phyloP scores from a whole-genome alignment of 2,888 invertebrate genomes.

The Latrodectus hesperus region DNA sequence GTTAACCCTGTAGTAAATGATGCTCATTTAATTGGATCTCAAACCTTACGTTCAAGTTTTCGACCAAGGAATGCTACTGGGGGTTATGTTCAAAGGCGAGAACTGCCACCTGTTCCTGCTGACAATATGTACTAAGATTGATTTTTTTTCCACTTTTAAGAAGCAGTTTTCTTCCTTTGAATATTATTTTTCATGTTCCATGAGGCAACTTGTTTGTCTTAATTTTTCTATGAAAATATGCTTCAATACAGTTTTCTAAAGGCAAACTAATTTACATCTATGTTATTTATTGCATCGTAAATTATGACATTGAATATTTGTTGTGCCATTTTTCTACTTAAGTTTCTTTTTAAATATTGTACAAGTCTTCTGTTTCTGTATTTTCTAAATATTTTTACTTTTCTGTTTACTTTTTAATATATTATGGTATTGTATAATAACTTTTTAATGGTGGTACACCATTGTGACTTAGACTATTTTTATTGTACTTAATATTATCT shows the following conservation, averaged over 20 bases:
- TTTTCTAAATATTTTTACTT: too few relatives aligned
- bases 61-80: constrained; percentile 51
- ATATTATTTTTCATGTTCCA: not conserved
- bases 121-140: constrained; percentile 35
- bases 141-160: not conserved
- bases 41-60: constrained; percentile 62
- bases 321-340: too few relatives aligned
- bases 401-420: too few relatives aligned
- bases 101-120: constrained; percentile 61
- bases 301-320: too few relatives aligned
- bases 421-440: too few relatives aligned
- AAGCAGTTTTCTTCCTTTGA: not conserved
- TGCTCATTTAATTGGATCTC: constrained; percentile 21
- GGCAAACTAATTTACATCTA: too few relatives aligned
- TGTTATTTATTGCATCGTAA: too few relatives aligned
- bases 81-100: constrained; percentile 53
- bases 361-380: too few relatives aligned
- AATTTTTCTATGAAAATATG: not conserved
- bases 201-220: not conserved
- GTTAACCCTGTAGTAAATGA: constrained; percentile 57
- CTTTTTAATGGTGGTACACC: not conserved
- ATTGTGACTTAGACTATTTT: not conserved
- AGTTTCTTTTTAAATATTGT: too few relatives aligned
- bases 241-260: too few relatives aligned
- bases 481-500: not conserved